phyloP scores from a whole-genome alignment of 2,888 invertebrate species.

The Noctua fimbriata region DNA sequence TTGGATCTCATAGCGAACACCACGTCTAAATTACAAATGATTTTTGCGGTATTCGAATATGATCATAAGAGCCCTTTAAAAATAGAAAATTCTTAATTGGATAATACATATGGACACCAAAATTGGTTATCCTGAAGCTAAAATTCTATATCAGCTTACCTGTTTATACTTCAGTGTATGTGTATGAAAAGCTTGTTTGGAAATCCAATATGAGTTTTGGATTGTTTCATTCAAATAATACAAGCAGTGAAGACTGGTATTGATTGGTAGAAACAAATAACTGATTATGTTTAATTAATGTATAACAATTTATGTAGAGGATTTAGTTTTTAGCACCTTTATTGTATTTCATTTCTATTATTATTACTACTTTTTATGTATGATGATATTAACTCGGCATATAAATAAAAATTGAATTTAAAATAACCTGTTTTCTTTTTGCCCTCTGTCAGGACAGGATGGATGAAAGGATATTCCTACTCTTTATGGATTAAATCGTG shows the following conservation, averaged over 20 bases:
- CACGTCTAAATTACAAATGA: background rate
- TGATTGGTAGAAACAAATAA: constrained; percentile 3
- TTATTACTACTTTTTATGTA: background rate
- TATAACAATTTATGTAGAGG: background rate
- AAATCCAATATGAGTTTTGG: background rate
- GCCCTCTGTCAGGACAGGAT: background rate
- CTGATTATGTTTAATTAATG: background rate
- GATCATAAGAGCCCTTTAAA: background rate
- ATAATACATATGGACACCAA: background rate
- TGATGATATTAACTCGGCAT: background rate
- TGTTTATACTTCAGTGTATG: background rate
- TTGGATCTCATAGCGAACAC: too few species aligned
- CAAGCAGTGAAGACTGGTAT: background rate
- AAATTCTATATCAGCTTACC: background rate
- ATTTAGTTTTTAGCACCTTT: constrained; percentile 4
- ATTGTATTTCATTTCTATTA: constrained; percentile 3
- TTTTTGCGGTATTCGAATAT: background rate
- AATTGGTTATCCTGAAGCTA: background rate
- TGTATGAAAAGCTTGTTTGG: background rate
- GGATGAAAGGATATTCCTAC: background rate
- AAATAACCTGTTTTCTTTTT: constrained; percentile 8
- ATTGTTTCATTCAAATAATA: background rate
- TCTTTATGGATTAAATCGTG: background rate
- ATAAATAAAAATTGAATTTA: constrained; percentile 18
- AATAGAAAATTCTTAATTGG: background rate